Percentiles rank a stretch among this genome's conserved stretches.
Evolutionary conservation across 2,113 vertebrate genomes (phyloP).

Genomic region (Gila orcuttii): DNA sequence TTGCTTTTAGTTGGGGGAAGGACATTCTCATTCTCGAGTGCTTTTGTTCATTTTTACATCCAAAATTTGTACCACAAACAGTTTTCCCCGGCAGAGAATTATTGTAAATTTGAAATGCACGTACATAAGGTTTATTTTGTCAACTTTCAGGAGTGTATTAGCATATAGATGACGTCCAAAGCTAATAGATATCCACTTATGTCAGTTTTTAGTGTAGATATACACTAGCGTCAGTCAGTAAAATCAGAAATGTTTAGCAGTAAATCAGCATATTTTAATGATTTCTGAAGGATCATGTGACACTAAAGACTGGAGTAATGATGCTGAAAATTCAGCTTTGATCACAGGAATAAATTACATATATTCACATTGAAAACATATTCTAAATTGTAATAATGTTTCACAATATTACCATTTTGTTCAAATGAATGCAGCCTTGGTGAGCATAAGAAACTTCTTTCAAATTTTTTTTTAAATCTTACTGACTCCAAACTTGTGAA

Average conservation of each 20-base stretch:
- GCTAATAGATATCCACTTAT: neutral
- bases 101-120: neutral
- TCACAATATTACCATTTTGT: neutral
- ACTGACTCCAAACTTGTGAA: neutral
- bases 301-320: neutral
- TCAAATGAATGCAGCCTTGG: neutral
- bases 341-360: neutral
- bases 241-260: neutral
- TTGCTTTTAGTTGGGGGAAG: neutral
- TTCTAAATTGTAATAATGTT: neutral
- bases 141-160: neutral
- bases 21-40: neutral
- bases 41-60: neutral
- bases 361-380: neutral
- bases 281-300: neutral
- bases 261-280: neutral
- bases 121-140: neutral
- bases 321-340: neutral
- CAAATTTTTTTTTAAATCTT: neutral
- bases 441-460: neutral
- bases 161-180: no score
- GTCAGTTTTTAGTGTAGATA: neutral
- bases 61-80: neutral
- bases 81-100: neutral
- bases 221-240: neutral